Evolutionary conservation across 2,797 vertebrate genomes (phyloP), one percentile per base, ranked within the genome.

Genomic region (Gymnothorax javanicus): DNA sequence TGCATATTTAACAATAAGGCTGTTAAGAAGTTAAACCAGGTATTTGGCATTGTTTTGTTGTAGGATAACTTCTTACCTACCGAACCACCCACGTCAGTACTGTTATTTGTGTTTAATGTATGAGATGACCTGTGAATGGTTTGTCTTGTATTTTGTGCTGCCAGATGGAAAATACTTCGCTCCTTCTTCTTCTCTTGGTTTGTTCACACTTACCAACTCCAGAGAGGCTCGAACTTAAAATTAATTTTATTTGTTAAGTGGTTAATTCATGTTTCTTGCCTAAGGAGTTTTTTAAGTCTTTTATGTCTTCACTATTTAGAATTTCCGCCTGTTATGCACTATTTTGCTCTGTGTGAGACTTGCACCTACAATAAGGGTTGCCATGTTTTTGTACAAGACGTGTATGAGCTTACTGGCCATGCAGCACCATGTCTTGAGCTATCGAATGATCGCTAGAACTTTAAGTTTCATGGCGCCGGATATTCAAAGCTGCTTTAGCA

Each of bases 191-290:
- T 54, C 15, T 79, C 20, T 79, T 8, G 50, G 50, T 56, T 79
- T 23, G 50, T 83, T 83, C 81, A 27, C n/a, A 58, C n/a, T 83
- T 50, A 54, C 57, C 33, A 84, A 43, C 17, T 52, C 59, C 20
- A 7, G 56, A 57, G 15, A 25, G 81, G 56, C n/a, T 59, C 58
- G n/a, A 59, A 15, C 59, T 58, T 82, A n/a, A 86, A 83, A 25
- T 83, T 79, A 60, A 56, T 83, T 57, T 82, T 83, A 83, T 56
- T 54, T 27, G 62, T 54, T 75, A 3, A 23, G 82, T 27, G 75
- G 20, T 58, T 12, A 60, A 77, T 82, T 57, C 86, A 87, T 87
- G 86, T 54, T 75, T 84, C 82, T 73, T 25, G 81, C 75, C 60
- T 20, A 25, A 77, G 62, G 81, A 73, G 56, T 83, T 84, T 84